These are phyloP conservation scores for Amphiprion clarkii DNA, from an alignment of 2,797 vertebrate genomes.

Conservation along the genomic window DNA sequence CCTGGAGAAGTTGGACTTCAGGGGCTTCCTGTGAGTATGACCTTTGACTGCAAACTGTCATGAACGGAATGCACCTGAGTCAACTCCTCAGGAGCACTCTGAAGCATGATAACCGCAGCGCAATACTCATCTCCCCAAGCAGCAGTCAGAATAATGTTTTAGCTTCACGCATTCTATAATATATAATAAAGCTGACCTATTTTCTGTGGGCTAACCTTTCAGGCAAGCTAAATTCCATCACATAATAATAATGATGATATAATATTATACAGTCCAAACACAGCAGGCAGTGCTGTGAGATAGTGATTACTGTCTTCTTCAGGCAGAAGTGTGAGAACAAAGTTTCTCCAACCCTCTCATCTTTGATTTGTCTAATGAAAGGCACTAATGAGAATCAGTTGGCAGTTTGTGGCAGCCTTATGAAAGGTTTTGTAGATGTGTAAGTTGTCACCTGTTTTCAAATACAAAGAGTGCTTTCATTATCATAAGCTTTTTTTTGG, in stretches of 20 bases:
- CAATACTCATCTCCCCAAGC: neutral
- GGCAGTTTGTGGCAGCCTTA: conserved; percentile 29
- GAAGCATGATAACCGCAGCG: neutral
- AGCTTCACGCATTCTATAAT: neutral
- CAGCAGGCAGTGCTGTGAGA: neutral
- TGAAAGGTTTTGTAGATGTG: neutral
- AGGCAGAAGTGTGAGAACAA: conserved; percentile 10
- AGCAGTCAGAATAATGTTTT: neutral
- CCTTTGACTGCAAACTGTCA: conserved; percentile 55
- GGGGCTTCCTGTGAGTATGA: conserved; percentile 93
- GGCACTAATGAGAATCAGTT: conserved; percentile 44
- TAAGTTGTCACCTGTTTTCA: conserved; percentile 39
- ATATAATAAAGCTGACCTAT: neutral
- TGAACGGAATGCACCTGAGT: conserved; percentile 58
- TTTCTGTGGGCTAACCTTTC: conserved; percentile 6
- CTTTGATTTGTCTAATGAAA: conserved; percentile 52
- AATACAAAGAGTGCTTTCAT: conserved; percentile 17
- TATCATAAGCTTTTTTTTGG: conserved; percentile 28
- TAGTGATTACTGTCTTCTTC: conserved; percentile 26
- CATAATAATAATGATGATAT: neutral
- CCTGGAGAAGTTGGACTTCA: conserved; percentile 93
- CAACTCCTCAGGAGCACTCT: conserved; percentile 33
- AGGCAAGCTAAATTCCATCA: neutral
- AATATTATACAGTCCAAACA: neutral
- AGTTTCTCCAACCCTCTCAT: conserved; percentile 28